These are phyloP conservation scores for Ameiurus melas DNA, from an alignment of 2,113 vertebrate species.

Conservation along the genomic window DNA sequence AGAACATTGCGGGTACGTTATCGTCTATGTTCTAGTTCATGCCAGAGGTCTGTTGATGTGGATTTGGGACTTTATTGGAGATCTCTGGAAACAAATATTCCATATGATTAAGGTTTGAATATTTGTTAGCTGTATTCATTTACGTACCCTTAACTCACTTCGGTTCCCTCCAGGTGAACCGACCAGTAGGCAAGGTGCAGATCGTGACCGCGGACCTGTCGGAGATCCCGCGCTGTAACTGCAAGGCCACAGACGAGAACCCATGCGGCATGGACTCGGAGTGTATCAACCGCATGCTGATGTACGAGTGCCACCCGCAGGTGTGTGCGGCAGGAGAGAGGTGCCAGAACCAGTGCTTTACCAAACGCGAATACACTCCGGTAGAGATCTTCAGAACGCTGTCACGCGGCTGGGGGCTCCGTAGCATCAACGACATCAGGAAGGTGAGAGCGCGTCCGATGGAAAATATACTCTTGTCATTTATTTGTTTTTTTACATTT, in stretches of 20 bases:
- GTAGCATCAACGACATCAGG: slow-evolving; percentile 85
- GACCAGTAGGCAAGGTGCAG: slow-evolving; percentile 91
- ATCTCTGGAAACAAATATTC: background rate
- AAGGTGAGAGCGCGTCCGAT: slow-evolving; percentile 75
- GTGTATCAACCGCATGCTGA: slow-evolving; percentile 97
- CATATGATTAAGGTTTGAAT: background rate
- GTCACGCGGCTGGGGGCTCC: slow-evolving; percentile 91
- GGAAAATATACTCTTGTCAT: background rate
- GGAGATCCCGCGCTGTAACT: slow-evolving; percentile 95
- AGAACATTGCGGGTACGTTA: background rate
- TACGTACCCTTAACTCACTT: no score
- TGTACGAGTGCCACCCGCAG: slow-evolving; percentile 95
- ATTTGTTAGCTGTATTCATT: background rate
- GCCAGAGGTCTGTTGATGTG: background rate
- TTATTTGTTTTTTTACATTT: no score
- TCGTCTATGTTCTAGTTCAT: background rate
- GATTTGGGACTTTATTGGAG: background rate
- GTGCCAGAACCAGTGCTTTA: slow-evolving; percentile 97
- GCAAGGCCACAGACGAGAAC: slow-evolving; percentile 90
- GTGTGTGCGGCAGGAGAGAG: slow-evolving; percentile 88
- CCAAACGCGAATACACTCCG: slow-evolving; percentile 88
- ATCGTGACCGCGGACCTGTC: slow-evolving; percentile 95
- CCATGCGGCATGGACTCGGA: slow-evolving; percentile 94
- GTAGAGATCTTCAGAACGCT: slow-evolving; percentile 93
- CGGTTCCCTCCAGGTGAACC: slow-evolving; percentile 80